Base-by-base conservation (phyloP, 2,888 invertebrate genomes). In the Conops quadrifasciatus region DNA sequence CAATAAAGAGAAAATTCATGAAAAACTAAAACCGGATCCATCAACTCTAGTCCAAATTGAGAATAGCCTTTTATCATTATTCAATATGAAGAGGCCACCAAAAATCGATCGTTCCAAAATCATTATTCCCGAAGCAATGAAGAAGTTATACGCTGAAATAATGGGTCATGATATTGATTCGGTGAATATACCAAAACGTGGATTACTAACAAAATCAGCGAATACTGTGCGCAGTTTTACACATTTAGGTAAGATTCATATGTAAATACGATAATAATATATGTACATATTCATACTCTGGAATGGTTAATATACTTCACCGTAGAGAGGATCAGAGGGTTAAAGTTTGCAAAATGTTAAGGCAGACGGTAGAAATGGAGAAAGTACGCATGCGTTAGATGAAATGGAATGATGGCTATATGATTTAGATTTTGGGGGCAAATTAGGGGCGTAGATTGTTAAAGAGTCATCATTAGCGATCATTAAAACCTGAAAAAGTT, bases 141-240 rank as follows among this genome's bases (percentile, higher is more conserved):
- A 92, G 84, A 89, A 93, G 82, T 88, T 96, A 75, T 96, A 96
- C 88, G 87, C 88, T 74, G 87, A 88, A 78, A 91, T 92, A 77
- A 89, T 88, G 85, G 90, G 89, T 79, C 88, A 87, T 81, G 90
- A 87, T 80, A 89, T 89, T 77, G 90, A 90, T 79, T 90, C 90
- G 74, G 88, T 90, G 64, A 88, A 89, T 79, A 73, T 92, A 78
- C 90, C 90, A 83, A 91, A 89, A 79, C 90, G 89, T 72, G 92
- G 92, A 75, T 87, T 91, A 78, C 88, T 90, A 81, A 91, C 92
- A 75, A 90, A 91, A 80, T 91, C 91, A 77, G 94, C 95, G 78
- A 95, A 95, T 87, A 95, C 94, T 71, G 92, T 94, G 75, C 89
- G 95, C 83, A 93, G 93, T 86, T 95, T 92, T 88, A 90, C 91